Evolutionary conservation across 2,113 vertebrate genomes (phyloP), one percentile per base, ranked within the genome.

Genomic region (Gavialis gangeticus): DNA sequence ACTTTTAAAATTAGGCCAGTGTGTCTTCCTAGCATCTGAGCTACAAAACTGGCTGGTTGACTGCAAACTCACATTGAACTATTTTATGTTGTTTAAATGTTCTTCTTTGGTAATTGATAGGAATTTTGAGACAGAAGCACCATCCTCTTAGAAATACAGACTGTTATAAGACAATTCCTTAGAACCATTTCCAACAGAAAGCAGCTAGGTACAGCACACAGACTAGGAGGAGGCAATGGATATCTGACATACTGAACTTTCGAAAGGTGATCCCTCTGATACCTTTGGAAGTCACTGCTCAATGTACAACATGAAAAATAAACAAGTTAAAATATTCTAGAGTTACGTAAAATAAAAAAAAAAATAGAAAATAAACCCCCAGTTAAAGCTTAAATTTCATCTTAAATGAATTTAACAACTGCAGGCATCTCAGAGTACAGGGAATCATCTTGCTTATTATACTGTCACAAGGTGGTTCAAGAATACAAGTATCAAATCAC

Each of bases 31-130:
- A 34, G 57, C 12, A 69, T 60, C 67, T 87, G 59, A 75, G 55
- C 84, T 77, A 58, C 4, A 46, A 75, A 19, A 71, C 82, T 6
- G 84, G 87, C n/a, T 85, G 21, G 6, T 14, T 58, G 71, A 85
- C 7, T 56, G n/a, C 2, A 54, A 5, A 76, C 15, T 6, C 78
- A 59, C 46, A 88, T 83, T 16, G 54, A 46, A 62, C 24, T 75
- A 11, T 82, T 87, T 73, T 58, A 60, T 81, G 78, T 87, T 27
- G 75, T 85, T 92, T 85, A 67, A 12, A 78, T 80, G 75, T 89
- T 95, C 11, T 56, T 79, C 62, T 84, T 75, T 67, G 27, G 37
- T 83, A 92, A 71, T 28, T 15, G 54, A 85, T 28, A 6, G 15
- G 7, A 89, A 63, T 34, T 83, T 93, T 76, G 87, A 79, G 17